A percentile compares a stretch with the other conserved stretches of the same genome.
phyloP scores from a whole-genome alignment of 2,888 invertebrate species.

The Cynaeus angustus region DNA sequence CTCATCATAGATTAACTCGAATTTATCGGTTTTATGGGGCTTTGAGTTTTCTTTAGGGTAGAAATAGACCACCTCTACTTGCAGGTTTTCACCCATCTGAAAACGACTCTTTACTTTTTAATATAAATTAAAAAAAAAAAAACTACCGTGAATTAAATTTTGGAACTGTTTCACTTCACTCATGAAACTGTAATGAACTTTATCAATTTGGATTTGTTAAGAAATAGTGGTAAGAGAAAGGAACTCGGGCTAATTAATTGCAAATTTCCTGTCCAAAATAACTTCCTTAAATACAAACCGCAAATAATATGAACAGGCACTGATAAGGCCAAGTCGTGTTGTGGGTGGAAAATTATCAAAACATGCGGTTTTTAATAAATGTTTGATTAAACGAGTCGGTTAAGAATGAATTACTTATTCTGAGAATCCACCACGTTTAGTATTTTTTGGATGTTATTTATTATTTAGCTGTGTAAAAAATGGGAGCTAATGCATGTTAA shows the following conservation, averaged over 20 bases:
- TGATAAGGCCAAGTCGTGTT: slow-evolving; percentile 1
- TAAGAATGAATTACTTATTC: too few relatives aligned
- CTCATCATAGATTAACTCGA: slow-evolving; percentile 80
- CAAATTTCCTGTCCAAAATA: slow-evolving; percentile 24
- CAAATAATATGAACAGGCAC: not conserved
- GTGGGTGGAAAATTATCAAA: not conserved
- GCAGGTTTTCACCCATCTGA: slow-evolving; percentile 71
- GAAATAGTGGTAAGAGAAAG: not conserved
- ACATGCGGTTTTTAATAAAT: too few relatives aligned
- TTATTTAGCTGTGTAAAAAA: too few relatives aligned
- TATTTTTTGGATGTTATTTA: too few relatives aligned
- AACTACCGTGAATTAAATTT: not conserved
- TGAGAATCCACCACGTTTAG: too few relatives aligned
- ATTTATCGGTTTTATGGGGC: slow-evolving; percentile 81
- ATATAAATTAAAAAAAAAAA: not conserved
- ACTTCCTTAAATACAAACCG: slow-evolving; percentile 36
- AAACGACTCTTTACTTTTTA: too few relatives aligned
- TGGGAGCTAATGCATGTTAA: too few relatives aligned
- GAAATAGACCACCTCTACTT: slow-evolving; percentile 77
- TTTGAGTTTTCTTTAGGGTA: slow-evolving; percentile 82
- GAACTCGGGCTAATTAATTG: slow-evolving; percentile 31
- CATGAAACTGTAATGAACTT: not conserved
- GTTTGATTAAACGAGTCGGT: too few relatives aligned
- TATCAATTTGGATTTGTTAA: not conserved
- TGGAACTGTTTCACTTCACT: slow-evolving; percentile 2